These are phyloP conservation scores for Melanchra persicariae DNA, from an alignment of 2,888 invertebrate species.

Conservation along the genomic window DNA sequence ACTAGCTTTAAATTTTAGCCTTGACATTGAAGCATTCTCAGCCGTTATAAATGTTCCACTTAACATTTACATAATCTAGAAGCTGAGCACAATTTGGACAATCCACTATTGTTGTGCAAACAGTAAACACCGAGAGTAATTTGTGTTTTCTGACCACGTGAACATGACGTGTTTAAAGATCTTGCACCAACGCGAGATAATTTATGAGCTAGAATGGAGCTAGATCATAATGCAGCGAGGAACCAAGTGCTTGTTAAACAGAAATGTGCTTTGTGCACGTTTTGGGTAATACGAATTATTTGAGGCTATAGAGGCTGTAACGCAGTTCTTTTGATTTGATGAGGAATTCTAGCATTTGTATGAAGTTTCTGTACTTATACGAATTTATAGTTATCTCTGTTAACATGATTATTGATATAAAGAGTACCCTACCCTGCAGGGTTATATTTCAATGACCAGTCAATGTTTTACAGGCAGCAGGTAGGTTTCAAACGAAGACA, in stretches of 20 bases:
- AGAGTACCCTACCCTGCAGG: background rate
- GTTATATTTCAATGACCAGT: too few species aligned
- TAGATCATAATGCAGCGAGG: background rate
- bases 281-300: background rate
- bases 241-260: background rate
- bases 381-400: constrained; percentile 9
- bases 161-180: constrained; percentile 25
- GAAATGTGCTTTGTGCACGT: background rate
- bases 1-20: constrained; percentile 81
- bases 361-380: background rate
- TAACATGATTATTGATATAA: background rate
- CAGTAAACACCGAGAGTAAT: constrained; percentile 34
- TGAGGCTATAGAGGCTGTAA: background rate
- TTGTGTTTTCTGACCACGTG: constrained; percentile 31
- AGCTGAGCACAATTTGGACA: constrained; percentile 42
- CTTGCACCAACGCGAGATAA: constrained; percentile 10
- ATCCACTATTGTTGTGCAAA: constrained; percentile 44
- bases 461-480: too few species aligned
- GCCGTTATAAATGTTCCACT: constrained; percentile 23
- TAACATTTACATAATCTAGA: constrained; percentile 45
- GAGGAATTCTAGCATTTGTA: background rate
- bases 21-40: constrained; percentile 68
- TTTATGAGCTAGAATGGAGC: constrained; percentile 26
- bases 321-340: background rate
- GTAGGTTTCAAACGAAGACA: too few species aligned